These are phyloP conservation scores for Heterodera filipjevi DNA, from an alignment of 2,888 invertebrate species.

Conservation along the genomic window DNA sequence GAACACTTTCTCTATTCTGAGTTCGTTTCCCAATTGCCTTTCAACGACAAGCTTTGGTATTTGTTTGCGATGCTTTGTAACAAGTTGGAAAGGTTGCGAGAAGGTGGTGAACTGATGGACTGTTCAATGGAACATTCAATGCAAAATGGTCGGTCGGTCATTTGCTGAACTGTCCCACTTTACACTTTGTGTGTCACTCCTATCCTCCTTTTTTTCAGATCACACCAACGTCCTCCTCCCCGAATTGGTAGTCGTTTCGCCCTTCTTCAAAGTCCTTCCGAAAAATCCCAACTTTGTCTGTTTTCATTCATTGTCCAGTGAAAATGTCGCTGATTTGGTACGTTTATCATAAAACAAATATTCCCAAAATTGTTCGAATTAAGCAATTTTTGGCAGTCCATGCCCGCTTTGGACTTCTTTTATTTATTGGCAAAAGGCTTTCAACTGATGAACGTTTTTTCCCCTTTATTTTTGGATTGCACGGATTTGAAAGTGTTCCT, in stretches of 20 bases:
- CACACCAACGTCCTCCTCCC: conserved; percentile 25
- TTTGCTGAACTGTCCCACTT: neutral
- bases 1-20: neutral
- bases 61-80: conserved; percentile 30
- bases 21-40: neutral
- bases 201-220: neutral
- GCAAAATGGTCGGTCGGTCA: neutral
- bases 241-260: conserved; percentile 30
- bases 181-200: neutral
- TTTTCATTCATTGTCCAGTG: neutral
- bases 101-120: neutral
- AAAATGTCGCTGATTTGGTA: neutral
- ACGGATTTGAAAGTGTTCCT: neutral
- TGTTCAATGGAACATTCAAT: neutral
- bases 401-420: conserved; percentile 26
- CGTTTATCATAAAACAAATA: neutral
- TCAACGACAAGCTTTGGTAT: neutral
- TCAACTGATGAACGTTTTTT: conserved; percentile 16
- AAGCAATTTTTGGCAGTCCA: conserved; percentile 31
- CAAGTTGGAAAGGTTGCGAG: conserved; percentile 19
- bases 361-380: neutral
- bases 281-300: neutral
- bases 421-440: conserved; percentile 24
- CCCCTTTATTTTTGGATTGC: neutral
- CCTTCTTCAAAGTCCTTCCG: conserved; percentile 30